phyloP scores from a whole-genome alignment of 2,888 invertebrate genomes.

The Drosophila merina region DNA sequence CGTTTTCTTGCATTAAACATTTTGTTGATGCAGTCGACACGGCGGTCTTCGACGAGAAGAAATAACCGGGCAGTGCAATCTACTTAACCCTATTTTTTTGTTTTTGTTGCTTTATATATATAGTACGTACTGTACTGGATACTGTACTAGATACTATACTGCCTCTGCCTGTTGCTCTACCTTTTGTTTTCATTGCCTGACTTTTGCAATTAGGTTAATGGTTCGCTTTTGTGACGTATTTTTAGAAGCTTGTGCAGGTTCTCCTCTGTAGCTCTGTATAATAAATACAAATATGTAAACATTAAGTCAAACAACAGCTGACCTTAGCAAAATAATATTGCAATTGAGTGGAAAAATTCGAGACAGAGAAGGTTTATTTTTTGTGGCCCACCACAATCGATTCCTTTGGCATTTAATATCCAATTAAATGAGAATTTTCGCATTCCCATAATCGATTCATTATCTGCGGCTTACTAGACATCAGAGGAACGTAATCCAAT shows the following conservation, averaged over 20 bases:
- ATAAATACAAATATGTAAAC: constrained; percentile 35
- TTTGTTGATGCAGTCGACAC: constrained; percentile 32
- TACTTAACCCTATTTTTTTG: constrained; percentile 39
- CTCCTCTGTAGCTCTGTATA: constrained; percentile 20
- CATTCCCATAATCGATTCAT: constrained; percentile 4
- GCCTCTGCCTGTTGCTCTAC: constrained; percentile 29
- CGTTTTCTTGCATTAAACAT: constrained; percentile 37
- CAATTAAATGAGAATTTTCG: neutral
- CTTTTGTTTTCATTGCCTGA: constrained; percentile 50
- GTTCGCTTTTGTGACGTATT: constrained; percentile 60
- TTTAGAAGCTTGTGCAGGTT: constrained; percentile 28
- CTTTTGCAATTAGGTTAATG: constrained; percentile 72
- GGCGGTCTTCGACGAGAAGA: constrained; percentile 9
- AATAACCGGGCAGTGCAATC: constrained; percentile 25
- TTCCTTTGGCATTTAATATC: neutral
- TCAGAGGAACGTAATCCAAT: constrained; percentile 13
- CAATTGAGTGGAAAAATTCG: constrained; percentile 24
- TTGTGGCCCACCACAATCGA: no score
- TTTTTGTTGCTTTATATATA: neutral
- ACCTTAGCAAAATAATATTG: constrained; percentile 25
- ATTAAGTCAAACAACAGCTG: constrained; percentile 29
- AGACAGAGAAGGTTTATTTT: neutral
- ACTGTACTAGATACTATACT: no score
- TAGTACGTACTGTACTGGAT: neutral
- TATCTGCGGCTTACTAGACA: constrained; percentile 2